Base-by-base conservation (phyloP, 2,797 vertebrate genomes). In the Mus caroli region DNA sequence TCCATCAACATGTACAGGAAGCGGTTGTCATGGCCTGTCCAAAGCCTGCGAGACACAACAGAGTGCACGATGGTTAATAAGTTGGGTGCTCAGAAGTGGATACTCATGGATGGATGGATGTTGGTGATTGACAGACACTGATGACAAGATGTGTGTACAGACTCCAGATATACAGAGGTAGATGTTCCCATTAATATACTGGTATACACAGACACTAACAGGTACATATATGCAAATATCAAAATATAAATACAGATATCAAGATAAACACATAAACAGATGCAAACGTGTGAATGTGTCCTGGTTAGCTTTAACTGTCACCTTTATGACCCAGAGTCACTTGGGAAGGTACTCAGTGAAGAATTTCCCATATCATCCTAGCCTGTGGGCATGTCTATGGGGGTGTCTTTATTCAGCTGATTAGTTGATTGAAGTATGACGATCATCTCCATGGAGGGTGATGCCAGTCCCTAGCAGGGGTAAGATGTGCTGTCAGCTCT, bases 1-100 rank as follows among this genome's bases (percentile, higher is more conserved):
- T 99, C 99, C 99, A 99, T 99, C 84, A 99, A 98, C 99, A 99
- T 99, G 98, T 99, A 99, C 6, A 99, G 98, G 97, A 99, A 99
- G 5, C 99, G 98, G 10, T 99, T 99, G 73, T 99, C 99, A 0
- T 99, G 99, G 94, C 99, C 98, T 1, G 99, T 99, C 99, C 99
- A 99, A 96, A 99, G 99, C 97, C 99, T 99, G 98, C 1, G 14
- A 52, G 40, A 40, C 4, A 46, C 52, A 28, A 58, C n/a, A 28
- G n/a, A 56, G 17, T 69, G 19, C 14, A 26, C 19, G 15, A 37
- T 26, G 6, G 56, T 6, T 31, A 37, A 9, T 56, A 52, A 52
- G 24, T 37, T 71, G 40, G 28, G 62, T 85, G 62, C 20, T 69
- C 6, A 69, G 43, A 85, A 69, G 20, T 69, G 20, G 43, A 85